Evolutionary conservation across 1,140 invertebrate species (phyloP), one percentile per base, ranked within the genome.

Genomic region (Atta colombica): DNA sequence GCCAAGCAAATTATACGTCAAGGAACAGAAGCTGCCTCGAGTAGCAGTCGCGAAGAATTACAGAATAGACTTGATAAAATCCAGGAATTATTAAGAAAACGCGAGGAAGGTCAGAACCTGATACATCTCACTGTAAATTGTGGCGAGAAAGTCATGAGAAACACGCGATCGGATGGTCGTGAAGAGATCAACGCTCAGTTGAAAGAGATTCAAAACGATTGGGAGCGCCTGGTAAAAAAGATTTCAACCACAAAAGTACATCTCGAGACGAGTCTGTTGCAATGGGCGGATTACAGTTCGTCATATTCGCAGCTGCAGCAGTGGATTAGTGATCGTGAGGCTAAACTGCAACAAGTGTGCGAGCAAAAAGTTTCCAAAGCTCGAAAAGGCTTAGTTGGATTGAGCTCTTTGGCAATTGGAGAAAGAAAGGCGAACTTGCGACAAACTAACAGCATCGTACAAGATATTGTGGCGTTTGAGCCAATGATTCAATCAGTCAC

Each of bases 211-310:
- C 99, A 99, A 95, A 97, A 97, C 72, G 98, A 99, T 90, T 99
- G 99, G 98, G 99, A 99, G 93, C 96, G 98, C 72, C 95, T 99
- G 18, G 97, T 98, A 0, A 98, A 98, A 94, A 99, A 99, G 94
- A 98, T 99, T 95, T 98, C 98, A 5, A 99, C 98, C 16, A 97
- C 98, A 0, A 99, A 99, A 96, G 98, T 99, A 25, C 97, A 98
- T 90, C 94, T 99, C 25, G 99, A 99, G 94, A 99, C 98, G 0
- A 98, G 97, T 92, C 95, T 99, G 10, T 94, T 99, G 1, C 98
- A 99, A 96, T 99, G 98, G 98, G 98, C 98, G n/a, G 98, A 99
- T 94, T 99, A 99, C 93, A 98, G 98, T 93, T 98, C 98, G 28
- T 98, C 98, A 21, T 98, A 98, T 90, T 97, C 97, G 16, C 98